Evolutionary conservation across 92 coral and sea anemone genomes (phyloP), one percentile per base, ranked within the genome.

Genomic region (Anthopleura xanthogrammica): DNA sequence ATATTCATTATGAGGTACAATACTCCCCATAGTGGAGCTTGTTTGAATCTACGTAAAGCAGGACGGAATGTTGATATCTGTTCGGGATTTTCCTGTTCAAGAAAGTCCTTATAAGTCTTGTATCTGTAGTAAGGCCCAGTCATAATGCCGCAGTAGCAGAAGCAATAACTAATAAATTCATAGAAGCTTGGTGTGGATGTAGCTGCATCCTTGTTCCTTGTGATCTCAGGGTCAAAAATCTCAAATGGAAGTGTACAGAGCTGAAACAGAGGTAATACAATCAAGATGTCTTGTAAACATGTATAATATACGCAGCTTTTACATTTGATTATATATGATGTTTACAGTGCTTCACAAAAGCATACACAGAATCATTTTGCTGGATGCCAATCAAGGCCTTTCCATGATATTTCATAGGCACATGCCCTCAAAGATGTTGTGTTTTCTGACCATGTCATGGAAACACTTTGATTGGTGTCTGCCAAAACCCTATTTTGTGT

Each of bases 121-220:
- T 93, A 95, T 55, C 98, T 94, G 76, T 84, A 95, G 82, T 95
- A 95, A 3, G 98, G 98, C 8, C 98, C 98, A 11, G 98, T 95
- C 81, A 94, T 89, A 12, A 95, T 89, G 22, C 98, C 98, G 79
- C 95, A 92, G 73, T 93, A 95, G 75, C 98, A 95, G 74, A 90
- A 95, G 23, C 91, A 89, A 72, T 95, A 95, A 76, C 97, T 91
- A 23, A 95, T 81, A 50, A 89, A 84, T 80, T 95, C 92, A 71
- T 93, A 95, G 70, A 95, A 85, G 6, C 95, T 90, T 7, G 95
- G 92, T 48, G 85, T 82, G 65, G 84, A 72, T 22, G 81, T 78
- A 9, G 88, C 80, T 5, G 84, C 86, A 41, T 90, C 90, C 82
- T 80, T 77, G 42, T 87, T 89, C 10, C 83, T 72, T 1, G 84